Evolutionary conservation across 30 jellyfish, hydroid and myxozoan species (phyloP), one percentile per base, ranked within the genome.

Genomic region (Turritopsis rubra): DNA sequence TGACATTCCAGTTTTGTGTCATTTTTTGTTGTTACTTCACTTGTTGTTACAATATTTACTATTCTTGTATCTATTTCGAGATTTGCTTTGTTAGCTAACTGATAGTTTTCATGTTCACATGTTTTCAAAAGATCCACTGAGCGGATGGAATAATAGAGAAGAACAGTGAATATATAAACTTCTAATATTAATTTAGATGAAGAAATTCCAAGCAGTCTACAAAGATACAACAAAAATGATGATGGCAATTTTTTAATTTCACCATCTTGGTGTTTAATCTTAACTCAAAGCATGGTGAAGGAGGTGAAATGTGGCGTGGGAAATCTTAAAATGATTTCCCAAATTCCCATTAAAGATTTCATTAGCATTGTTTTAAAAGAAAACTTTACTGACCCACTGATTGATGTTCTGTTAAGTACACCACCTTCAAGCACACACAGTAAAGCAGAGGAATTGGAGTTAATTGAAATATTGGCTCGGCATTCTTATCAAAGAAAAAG

Each of bases 391-490:
- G 72, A 53, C 24, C 98, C 98, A 0, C 75, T 91, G 28, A 79
- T 91, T 66, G 95, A 91, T 77, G 85, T 91, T 77, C 79, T 91
- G 53, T 78, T 87, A 76, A 85, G 96, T 54, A 74, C 77, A 16
- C 98, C 98, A n/a, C 93, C 98, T 9, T 53, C 96, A 28, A 81
- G 89, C 22, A 91, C 88, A 21, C 82, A 87, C 70, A 87, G 95
- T 77, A 87, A 87, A 72, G 91, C 91, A 7, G 89, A 88, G 21
- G 98, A 91, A 84, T 79, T 91, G 21, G 94, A 91, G 79, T 73
- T 81, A 24, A 23, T 91, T 66, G 88, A 91, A 66, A 91, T 91
- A 20, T 68, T 91, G 26, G 98, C 96, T 8, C 75, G 96, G 53
- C 95, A 91, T 29, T 60, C 72, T n/a, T 73, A 53, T 73, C 97